Evolutionary conservation across 1,140 invertebrate species (phyloP).

Genomic region (Bombus affinis): DNA sequence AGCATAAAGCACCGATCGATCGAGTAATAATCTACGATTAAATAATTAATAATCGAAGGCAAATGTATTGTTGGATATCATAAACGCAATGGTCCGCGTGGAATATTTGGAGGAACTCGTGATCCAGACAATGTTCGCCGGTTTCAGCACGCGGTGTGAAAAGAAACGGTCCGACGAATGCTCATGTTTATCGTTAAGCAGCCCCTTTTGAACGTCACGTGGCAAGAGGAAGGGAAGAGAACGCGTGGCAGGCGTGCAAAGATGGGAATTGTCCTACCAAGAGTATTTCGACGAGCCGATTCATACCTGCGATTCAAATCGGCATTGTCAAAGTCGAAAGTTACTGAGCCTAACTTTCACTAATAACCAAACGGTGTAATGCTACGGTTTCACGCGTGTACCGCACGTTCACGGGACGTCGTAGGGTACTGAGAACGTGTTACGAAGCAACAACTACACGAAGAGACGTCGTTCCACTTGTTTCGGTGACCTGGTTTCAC

Average conservation of each 20-base stretch:
- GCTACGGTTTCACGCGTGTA: conserved; percentile 41
- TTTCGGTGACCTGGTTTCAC: conserved; percentile 82
- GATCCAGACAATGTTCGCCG: neutral
- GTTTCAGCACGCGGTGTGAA: neutral
- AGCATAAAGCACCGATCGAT: neutral
- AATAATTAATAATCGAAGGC: neutral
- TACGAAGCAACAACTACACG: conserved; percentile 71
- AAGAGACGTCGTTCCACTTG: conserved; percentile 80
- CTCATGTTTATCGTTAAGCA: neutral
- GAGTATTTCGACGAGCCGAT: conserved; percentile 26
- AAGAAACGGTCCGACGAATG: neutral
- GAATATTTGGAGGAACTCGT: neutral
- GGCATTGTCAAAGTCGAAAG: conserved; percentile 77
- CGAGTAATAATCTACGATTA: neutral
- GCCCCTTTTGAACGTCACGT: neutral
- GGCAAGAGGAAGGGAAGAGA: conserved; percentile 12
- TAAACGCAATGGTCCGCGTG: neutral
- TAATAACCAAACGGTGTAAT: conserved; percentile 75
- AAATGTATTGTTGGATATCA: neutral
- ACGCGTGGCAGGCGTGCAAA: neutral
- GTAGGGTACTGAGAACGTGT: conserved; percentile 57
- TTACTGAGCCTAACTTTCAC: conserved; percentile 79
- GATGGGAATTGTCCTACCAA: conserved; percentile 17
- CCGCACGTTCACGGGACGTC: conserved; percentile 59
- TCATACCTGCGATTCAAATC: conserved; percentile 42